Base-by-base conservation (phyloP, 1,140 invertebrate genomes). In the Danaus melanippus region DNA sequence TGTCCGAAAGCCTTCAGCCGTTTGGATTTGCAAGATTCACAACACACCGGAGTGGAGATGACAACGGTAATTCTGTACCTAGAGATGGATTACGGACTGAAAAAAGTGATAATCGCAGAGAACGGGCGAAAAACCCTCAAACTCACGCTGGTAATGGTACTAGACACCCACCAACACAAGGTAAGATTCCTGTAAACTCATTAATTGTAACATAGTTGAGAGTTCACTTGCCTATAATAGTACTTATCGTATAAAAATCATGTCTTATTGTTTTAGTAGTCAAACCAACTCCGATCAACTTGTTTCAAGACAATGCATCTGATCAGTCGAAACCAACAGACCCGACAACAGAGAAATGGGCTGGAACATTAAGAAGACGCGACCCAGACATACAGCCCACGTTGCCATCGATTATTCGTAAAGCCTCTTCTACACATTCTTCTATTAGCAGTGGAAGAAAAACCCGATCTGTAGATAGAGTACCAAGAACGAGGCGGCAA, bases 331-430 rank as follows among this genome's bases (percentile, higher is more conserved):
- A 86, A 58, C 79, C 68, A 47, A 60, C 76, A 15, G 84, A 87
- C 50, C 84, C 79, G 0, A 87, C 84, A 0, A 88, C 87, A 53
- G 89, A 90, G 48, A 87, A 87, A 69, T 91, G 90, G 90, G 89
- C 88, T 9, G 88, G 88, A 0, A 91, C 91, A 12, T 67, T 92
- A 10, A 71, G 92, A 2, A 88, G 88, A 59, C 78, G 91, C 44
- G 90, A 92, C 79, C 90, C 91, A 1, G 90, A 92, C 56, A 80
- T 92, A 6, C 91, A 92, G 66, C 90, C 91, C 1, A 89, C 90
- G 8, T 69, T 92, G 49, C 91, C 91, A 10, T 90, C 91, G 7
- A 91, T 92, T 49, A 58, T 79, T 1, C 64, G 84, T 60, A 86
- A 85, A 58, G 67, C 73, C 46, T 85, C 83, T 1, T 81, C 76